Evolutionary conservation across 1,140 invertebrate genomes (phyloP).

Genomic region (Solenopsis invicta): DNA sequence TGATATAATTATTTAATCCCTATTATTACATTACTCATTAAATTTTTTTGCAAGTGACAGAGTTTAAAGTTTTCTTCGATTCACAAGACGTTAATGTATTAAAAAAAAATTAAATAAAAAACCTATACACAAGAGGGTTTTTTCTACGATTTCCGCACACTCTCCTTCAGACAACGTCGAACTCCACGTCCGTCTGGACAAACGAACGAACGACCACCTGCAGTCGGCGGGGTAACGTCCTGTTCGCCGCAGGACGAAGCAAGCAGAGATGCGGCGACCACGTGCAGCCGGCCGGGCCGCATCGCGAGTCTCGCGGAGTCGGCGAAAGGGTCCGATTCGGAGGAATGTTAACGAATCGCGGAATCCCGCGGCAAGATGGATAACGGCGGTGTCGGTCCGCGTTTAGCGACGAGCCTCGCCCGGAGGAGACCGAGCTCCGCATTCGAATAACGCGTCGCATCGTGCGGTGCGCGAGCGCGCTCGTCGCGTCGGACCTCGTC

Average conservation of each 20-base stretch:
- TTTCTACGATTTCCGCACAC: not conserved
- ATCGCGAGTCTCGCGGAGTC: constrained; percentile 32
- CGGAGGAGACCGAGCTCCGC: constrained; percentile 42
- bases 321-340: constrained; percentile 67
- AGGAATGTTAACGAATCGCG: constrained; percentile 80
- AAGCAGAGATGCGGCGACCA: constrained; percentile 30
- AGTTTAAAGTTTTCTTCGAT: too few relatives aligned
- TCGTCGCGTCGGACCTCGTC: constrained; percentile 28
- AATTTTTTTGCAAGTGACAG: too few relatives aligned
- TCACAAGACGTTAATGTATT: not conserved
- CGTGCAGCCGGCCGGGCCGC: constrained; percentile 10
- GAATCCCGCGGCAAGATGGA: constrained; percentile 74
- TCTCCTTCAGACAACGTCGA: not conserved
- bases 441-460: constrained; percentile 58
- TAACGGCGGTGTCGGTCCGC: constrained; percentile 67
- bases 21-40: too few relatives aligned
- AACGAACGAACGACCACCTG: constrained; percentile 30
- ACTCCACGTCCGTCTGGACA: constrained; percentile 17
- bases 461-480: constrained; percentile 26
- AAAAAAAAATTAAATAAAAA: not conserved
- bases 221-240: constrained; percentile 13
- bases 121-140: not conserved
- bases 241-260: not conserved
- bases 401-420: constrained; percentile 64
- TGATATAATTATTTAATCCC: too few relatives aligned